Evolutionary conservation across 2,888 invertebrate species (phyloP).

Genomic region (Sinodicranocentrus sp.): DNA sequence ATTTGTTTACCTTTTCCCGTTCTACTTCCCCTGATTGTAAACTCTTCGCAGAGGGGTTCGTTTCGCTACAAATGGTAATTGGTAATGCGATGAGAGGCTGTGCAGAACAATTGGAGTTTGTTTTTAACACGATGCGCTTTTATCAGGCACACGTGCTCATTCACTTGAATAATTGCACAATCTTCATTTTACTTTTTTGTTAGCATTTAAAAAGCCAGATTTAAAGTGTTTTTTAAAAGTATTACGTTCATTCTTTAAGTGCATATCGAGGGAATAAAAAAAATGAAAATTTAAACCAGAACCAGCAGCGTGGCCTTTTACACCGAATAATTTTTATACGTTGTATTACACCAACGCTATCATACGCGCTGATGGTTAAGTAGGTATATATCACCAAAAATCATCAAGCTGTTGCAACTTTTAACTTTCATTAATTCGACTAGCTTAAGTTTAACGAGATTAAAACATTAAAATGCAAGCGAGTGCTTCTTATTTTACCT

Average conservation of each 20-base stretch:
- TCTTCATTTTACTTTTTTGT: conserved; percentile 13
- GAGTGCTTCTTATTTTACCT: conserved; percentile 34
- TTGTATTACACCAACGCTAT: conserved; percentile 17
- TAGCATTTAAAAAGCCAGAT: not conserved
- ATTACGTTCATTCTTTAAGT: too few species aligned
- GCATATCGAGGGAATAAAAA: too few species aligned
- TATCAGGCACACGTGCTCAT: not conserved
- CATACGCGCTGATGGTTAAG: conserved; percentile 39
- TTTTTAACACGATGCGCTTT: not conserved
- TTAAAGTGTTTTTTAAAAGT: too few species aligned
- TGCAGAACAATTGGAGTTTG: not conserved
- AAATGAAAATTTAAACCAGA: too few species aligned
- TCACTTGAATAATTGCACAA: conserved; percentile 32
- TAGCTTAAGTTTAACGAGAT: too few species aligned
- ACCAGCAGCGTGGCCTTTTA: too few species aligned
- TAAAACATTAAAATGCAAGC: not conserved
- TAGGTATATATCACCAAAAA: conserved; percentile 25
- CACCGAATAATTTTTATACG: not conserved
- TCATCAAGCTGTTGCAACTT: conserved; percentile 2
- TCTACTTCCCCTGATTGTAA: conserved; percentile 43
- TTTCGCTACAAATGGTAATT: too few species aligned
- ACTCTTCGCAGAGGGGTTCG: conserved; percentile 1
- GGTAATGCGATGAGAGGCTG: not conserved
- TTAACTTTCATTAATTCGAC: not conserved
- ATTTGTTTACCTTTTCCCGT: conserved; percentile 40